A percentile compares a stretch with the other conserved stretches of the same genome.
phyloP scores from a whole-genome alignment of 2,113 vertebrate genomes.

The Sturnus vulgaris region DNA sequence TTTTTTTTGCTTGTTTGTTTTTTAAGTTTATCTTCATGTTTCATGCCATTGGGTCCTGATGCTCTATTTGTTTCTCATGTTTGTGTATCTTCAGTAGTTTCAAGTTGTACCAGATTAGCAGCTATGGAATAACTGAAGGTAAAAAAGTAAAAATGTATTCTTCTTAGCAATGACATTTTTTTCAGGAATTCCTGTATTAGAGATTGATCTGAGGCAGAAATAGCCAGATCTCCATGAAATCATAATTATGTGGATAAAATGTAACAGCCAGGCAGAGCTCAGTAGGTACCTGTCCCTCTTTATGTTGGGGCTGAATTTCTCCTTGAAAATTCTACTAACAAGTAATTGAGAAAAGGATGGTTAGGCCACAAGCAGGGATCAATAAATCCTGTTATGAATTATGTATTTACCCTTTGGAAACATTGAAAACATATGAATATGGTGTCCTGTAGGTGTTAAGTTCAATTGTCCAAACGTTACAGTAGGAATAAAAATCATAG shows the following conservation, averaged over 20 bases:
- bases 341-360: not conserved
- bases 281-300: not conserved
- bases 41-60: not conserved
- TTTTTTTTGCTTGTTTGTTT: not conserved
- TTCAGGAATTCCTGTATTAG: not conserved
- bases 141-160: not conserved
- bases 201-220: not conserved
- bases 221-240: not conserved
- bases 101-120: not conserved
- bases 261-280: not conserved
- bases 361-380: not conserved
- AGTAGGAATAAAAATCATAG: not conserved
- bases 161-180: not conserved
- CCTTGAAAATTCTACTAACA: not conserved
- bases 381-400: not conserved
- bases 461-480: rapidly evolving
- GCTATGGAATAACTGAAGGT: not conserved
- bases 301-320: not conserved
- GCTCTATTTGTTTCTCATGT: not conserved
- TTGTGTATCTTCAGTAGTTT: not conserved
- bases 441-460: not conserved
- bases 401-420: not conserved
- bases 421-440: not conserved
- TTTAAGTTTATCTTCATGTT: not conserved
- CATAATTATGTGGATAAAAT: not conserved